Base-by-base conservation (phyloP, 2,797 vertebrate genomes). In the Podargus strigoides region DNA sequence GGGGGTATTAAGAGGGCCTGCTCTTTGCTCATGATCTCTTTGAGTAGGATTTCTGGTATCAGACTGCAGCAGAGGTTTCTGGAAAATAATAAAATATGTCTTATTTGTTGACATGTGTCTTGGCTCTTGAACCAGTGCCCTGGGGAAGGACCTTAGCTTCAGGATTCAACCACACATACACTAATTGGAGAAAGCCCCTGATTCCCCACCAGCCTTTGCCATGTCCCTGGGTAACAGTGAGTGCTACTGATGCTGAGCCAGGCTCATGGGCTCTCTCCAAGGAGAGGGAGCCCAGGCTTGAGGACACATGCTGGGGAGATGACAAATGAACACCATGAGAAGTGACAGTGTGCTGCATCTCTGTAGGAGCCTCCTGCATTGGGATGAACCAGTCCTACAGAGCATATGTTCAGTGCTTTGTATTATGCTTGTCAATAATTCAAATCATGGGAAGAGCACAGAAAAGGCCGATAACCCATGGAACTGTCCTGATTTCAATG, bases 201-300 rank as follows among this genome's bases (percentile, higher is more conserved):
- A 95, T 96, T 96, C 96, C 85, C 94, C 96, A 96, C 96, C 96
- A 96, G 96, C 95, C 93, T 94, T 91, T 93, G 91, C 91, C 88
- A 46, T 93, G 94, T 95, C 91, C 85, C 70, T 86, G 91, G 67
- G 95, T 95, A 94, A 76, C 79, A 66, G 59, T 0, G 1, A 96
- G 80, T 3, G 4, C 59, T 63, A 1, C 77, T 66, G 42, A 92
- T 79, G 84, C 18, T 27, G 19, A 94, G 80, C 62, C 58, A 94
- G 50, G 76, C 96, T 86, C 39, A 22, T 0, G 6, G 95, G 83
- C 74, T 93, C 34, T 50, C 95, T 93, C 26, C 0, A 0, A 88
- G 95, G 69, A 73, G 30, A 86, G 6, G 24, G 39, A 93, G 50
- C n/a, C 21, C 32, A 73, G 32, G 83, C 91, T 81, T 79, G 63